Conservation (phyloP, 2,113 vertebrate species). For the Takifugu bimaculatus region DNA sequence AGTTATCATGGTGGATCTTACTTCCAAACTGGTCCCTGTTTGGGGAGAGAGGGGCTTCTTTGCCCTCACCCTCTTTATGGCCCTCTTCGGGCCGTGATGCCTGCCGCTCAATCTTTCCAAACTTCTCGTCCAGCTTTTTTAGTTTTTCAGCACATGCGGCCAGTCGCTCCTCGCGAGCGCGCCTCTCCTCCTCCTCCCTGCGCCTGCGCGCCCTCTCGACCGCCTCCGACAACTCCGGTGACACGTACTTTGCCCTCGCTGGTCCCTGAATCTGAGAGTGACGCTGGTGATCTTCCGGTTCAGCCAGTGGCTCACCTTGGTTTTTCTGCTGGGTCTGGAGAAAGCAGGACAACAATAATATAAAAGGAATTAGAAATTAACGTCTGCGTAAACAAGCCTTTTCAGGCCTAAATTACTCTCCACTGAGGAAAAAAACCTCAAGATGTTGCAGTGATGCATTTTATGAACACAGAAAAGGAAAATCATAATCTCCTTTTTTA, state of each 20-base stretch:
- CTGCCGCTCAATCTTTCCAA: slow-evolving; percentile 82
- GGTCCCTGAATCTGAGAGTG: slow-evolving; percentile 69
- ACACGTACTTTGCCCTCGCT: slow-evolving; percentile 84
- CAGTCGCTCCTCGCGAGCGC: slow-evolving; percentile 88
- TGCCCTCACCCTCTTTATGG: slow-evolving; percentile 70
- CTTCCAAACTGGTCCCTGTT: slow-evolving; percentile 64
- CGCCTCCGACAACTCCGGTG: slow-evolving; percentile 89
- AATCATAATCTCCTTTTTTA: not conserved
- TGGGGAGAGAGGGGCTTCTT: slow-evolving; percentile 69
- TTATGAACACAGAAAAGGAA: not conserved
- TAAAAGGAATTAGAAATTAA: too few relatives aligned
- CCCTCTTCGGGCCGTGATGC: slow-evolving; percentile 74
- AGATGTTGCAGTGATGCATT: too few relatives aligned
- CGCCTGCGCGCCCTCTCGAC: slow-evolving; percentile 89
- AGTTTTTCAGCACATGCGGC: slow-evolving; percentile 95
- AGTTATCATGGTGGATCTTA: slow-evolving; percentile 72
- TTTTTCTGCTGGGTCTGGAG: slow-evolving; percentile 75
- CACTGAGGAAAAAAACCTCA: too few relatives aligned
- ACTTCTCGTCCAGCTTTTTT: slow-evolving; percentile 94
- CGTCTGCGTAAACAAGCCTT: too few relatives aligned
- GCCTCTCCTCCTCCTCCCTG: slow-evolving; percentile 91
- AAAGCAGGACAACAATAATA: not conserved
- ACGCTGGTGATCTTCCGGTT: slow-evolving; percentile 83
- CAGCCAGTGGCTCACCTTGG: slow-evolving; percentile 77
- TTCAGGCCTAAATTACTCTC: too few relatives aligned